Percentiles rank a stretch among this genome's conserved stretches.
Conservation (phyloP, 1,140 invertebrate species). For the Condylostylus longicornis region DNA sequence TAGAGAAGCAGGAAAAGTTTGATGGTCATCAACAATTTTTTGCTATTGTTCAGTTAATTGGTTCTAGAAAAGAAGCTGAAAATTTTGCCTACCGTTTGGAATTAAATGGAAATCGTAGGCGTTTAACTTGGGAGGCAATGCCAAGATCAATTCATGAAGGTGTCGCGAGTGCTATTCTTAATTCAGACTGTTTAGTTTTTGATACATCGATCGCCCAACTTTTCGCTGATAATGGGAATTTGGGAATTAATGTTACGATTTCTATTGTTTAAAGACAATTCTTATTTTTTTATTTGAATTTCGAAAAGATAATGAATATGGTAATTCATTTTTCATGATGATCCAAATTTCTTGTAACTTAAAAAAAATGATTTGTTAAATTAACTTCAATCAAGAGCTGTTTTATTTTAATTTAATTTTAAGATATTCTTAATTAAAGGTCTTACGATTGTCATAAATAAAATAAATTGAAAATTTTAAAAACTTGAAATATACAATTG, state of each 20-base stretch:
- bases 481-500: no score
- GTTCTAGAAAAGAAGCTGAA: conserved; percentile 96
- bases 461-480: no score
- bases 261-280: conserved; percentile 57
- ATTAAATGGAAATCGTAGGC: conserved; percentile 81
- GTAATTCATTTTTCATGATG: no score
- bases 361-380: no score
- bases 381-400: no score
- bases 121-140: conserved; percentile 98
- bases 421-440: no score
- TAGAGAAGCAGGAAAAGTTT: conserved; percentile 98
- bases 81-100: conserved; percentile 98
- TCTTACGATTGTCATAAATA: no score
- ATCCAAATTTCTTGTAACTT: no score
- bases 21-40: conserved; percentile 98
- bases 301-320: no score
- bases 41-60: conserved; percentile 98
- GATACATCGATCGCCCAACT: conserved; percentile 95
- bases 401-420: no score
- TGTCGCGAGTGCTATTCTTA: conserved; percentile 93
- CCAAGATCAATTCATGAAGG: conserved; percentile 97
- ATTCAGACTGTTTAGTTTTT: conserved; percentile 97
- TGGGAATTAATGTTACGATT: conserved; percentile 99
- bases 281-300: no score
- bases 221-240: conserved; percentile 98